Base-by-base conservation (phyloP, 2,888 invertebrate species). In the Cheilosia vernalis region DNA sequence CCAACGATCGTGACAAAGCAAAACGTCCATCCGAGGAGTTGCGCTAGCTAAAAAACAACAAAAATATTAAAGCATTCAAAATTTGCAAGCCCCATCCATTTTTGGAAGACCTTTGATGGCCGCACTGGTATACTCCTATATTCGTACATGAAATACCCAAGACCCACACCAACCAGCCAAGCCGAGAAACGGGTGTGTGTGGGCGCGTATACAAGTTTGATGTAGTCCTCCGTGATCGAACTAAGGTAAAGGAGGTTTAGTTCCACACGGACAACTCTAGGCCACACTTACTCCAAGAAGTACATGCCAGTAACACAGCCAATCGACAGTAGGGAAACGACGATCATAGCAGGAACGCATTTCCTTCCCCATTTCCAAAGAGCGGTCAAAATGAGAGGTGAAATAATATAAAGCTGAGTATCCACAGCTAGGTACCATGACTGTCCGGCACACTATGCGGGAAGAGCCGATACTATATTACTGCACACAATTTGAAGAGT, bases 391-490 rank as follows among this genome's bases (percentile, higher is more conserved):
- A 94, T 89, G 5, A 94, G 87, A 1, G 94, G 94, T 1, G 94
- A 93, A 13, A 94, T 80, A 87, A 93, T 90, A 88, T 93, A 94
- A 47, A 94, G 88, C 88, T 94, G 94, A 88, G 93, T 94, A 87
- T 94, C 94, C 10, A 94, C 93, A 7, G 93, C 92, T 37, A 94
- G 89, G 87, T 94, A 94, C 94, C 94, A 94, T 0, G 93, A 92
- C 87, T 94, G 94, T 17, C 91, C 90, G 51, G 94, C 88, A 88
- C 94, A 94, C 92, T 30, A 30, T 30, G 1, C 7, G 61, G 33
- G 10, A 37, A n/a, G n/a, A n/a, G n/a, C n/a, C n/a, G n/a, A n/a
- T n/a, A n/a, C n/a, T n/a, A n/a, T n/a, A n/a, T n/a, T 33, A 7
- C 15, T n/a, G 51, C 30, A 30, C 7, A 1, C 5, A 42, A 42